phyloP scores from a whole-genome alignment of 2,888 invertebrate genomes.

The Ectropis crepuscularia region DNA sequence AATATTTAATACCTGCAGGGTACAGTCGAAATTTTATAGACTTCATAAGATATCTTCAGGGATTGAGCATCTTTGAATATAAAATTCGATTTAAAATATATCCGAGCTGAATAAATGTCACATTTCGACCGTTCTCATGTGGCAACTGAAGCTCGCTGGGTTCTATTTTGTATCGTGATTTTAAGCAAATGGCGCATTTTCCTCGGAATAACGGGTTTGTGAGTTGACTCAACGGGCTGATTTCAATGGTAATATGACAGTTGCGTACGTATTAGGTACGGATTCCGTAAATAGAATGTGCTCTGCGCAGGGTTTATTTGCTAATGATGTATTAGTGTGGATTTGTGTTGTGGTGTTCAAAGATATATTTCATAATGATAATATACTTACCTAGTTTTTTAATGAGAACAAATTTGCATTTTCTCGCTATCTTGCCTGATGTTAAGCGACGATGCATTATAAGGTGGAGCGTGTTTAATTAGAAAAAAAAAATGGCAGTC shows the following conservation, averaged over 20 bases:
- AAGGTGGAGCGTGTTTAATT: too few species aligned
- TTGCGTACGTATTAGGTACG: slow-evolving; percentile 7
- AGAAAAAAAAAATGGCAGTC: too few species aligned
- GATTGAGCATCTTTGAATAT: slow-evolving; percentile 50
- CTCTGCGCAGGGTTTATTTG: background rate
- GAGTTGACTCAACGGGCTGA: slow-evolving; percentile 59
- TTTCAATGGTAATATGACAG: slow-evolving; percentile 61
- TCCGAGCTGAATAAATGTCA: slow-evolving; percentile 60
- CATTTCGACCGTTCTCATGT: slow-evolving; percentile 53
- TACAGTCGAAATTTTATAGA: slow-evolving; percentile 41
- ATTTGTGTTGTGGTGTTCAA: background rate
- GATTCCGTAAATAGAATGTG: slow-evolving; percentile 7
- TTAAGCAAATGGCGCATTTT: slow-evolving; percentile 66
- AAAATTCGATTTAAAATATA: slow-evolving; percentile 61
- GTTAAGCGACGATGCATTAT: too few species aligned
- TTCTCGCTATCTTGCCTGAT: too few species aligned
- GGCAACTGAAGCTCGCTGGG: slow-evolving; percentile 19
- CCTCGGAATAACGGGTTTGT: slow-evolving; percentile 56
- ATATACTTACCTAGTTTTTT: background rate
- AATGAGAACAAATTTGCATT: too few species aligned
- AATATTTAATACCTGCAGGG: slow-evolving; percentile 39
- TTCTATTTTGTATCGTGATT: slow-evolving; percentile 62
- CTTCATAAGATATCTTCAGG: slow-evolving; percentile 47
- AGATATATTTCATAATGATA: background rate
- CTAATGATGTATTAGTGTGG: slow-evolving; percentile 5